These are phyloP conservation scores for Zaprionus vittiger DNA, from an alignment of 1,140 invertebrate genomes.

Conservation along the genomic window DNA sequence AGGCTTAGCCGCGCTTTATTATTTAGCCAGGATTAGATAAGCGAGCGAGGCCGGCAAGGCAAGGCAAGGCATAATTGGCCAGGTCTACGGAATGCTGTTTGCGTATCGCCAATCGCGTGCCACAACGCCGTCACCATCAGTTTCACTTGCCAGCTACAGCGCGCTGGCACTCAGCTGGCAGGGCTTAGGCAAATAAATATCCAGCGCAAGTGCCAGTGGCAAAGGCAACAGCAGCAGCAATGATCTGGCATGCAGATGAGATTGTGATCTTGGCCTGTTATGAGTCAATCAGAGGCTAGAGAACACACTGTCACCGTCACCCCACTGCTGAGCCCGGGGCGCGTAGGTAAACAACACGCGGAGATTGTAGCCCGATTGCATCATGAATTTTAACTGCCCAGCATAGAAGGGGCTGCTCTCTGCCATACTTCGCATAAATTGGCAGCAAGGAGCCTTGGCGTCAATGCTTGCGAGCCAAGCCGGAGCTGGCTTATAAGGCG, in stretches of 20 bases:
- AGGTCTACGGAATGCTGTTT: slow-evolving; percentile 43
- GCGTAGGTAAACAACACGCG: slow-evolving; percentile 68
- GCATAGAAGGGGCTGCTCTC: slow-evolving; percentile 48
- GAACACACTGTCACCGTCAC: slow-evolving; percentile 76
- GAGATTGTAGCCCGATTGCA: slow-evolving; percentile 74
- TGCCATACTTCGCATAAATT: slow-evolving; percentile 70
- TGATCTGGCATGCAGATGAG: slow-evolving; percentile 68
- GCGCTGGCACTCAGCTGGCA: slow-evolving; percentile 30
- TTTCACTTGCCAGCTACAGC: slow-evolving; percentile 48
- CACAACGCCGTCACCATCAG: slow-evolving; percentile 64
- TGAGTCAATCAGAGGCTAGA: slow-evolving; percentile 78
- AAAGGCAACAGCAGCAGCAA: background rate
- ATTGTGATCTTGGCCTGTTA: slow-evolving; percentile 78
- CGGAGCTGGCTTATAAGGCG: slow-evolving; percentile 68
- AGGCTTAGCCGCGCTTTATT: slow-evolving; percentile 20
- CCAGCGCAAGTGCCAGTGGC: slow-evolving; percentile 27
- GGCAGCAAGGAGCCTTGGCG: slow-evolving; percentile 54
- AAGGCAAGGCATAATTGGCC: slow-evolving; percentile 54
- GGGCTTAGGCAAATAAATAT: slow-evolving; percentile 72
- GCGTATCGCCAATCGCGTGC: slow-evolving; percentile 67
- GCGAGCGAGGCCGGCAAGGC: slow-evolving; percentile 10
- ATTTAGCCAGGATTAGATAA: slow-evolving; percentile 48
- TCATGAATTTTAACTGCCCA: slow-evolving; percentile 75
- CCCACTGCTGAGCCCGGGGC: slow-evolving; percentile 57
- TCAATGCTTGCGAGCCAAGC: slow-evolving; percentile 24